Evolutionary conservation across 2,113 vertebrate genomes (phyloP).

Genomic region (cat (Felis catus)): F.catus_Fca126_mat1.0 CM031416.1:45537001-45537500

Average conservation of each 20-base stretch:
- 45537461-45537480: too few relatives aligned
- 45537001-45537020: background rate
- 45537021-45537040: background rate
- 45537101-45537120: background rate
- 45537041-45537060: background rate
- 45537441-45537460: too few relatives aligned
- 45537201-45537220: background rate
- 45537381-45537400: too few relatives aligned
- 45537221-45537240: background rate
- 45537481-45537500: too few relatives aligned
- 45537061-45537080: background rate
- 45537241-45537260: background rate
- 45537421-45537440: too few relatives aligned
- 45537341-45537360: conserved; percentile 39
- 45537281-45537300: background rate
- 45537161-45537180: background rate
- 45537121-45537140: background rate
- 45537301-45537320: background rate
- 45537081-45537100: background rate
- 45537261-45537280: background rate
- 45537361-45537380: background rate
- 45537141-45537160: background rate
- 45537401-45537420: too few relatives aligned
- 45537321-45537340: background rate
- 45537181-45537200: background rate